A percentile compares a stretch with the other conserved stretches of the same genome.
These are phyloP conservation scores for Dynastes tityus DNA, from an alignment of 2,888 invertebrate species.

Conservation along the genomic window DNA sequence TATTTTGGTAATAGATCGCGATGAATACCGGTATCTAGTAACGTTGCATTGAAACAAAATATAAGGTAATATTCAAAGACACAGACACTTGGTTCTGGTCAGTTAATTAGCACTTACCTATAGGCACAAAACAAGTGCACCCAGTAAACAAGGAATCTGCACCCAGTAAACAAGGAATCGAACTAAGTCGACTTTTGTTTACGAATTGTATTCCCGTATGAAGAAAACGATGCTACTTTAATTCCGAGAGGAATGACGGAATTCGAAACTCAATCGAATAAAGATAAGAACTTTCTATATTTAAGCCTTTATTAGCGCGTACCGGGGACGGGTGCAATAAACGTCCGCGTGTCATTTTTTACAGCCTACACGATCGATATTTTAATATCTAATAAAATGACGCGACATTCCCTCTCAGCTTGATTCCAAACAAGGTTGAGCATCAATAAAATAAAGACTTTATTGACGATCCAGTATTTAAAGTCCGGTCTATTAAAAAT, in stretches of 20 bases:
- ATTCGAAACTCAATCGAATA: constrained; percentile 26
- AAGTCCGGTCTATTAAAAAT: constrained; percentile 61
- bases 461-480: constrained; percentile 61
- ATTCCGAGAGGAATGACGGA: constrained; percentile 27
- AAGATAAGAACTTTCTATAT: constrained; percentile 50
- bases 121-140: no score
- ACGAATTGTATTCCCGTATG: neutral
- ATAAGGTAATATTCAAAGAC: no score
- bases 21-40: no score
- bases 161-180: no score
- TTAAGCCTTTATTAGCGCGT: constrained; percentile 51
- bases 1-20: no score
- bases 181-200: no score
- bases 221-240: neutral
- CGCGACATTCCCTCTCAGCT: constrained; percentile 65
- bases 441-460: constrained; percentile 62
- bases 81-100: no score
- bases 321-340: constrained; percentile 59
- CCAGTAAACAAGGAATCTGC: no score
- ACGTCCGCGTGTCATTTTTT: constrained; percentile 66
- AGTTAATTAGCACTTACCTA: no score
- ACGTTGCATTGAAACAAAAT: no score
- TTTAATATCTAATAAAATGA: constrained; percentile 69
- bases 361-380: constrained; percentile 65
- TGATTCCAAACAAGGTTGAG: constrained; percentile 64